Evolutionary conservation across 2,888 invertebrate genomes (phyloP).

Genomic region (Hydroisotoma schaefferi): DNA sequence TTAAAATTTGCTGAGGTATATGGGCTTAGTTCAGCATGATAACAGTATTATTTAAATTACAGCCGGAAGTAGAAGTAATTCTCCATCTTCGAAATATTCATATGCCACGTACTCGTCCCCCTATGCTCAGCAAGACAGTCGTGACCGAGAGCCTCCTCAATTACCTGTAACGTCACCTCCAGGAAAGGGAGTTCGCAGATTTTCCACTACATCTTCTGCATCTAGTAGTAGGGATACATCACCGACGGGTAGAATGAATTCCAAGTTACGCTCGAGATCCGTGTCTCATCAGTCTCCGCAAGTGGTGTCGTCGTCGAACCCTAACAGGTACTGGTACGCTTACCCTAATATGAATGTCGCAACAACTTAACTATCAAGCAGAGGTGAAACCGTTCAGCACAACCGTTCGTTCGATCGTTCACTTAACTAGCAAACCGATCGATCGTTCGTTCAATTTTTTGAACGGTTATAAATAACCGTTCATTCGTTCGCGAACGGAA

Average conservation of each 20-base stretch:
- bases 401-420: no score
- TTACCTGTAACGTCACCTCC: slow-evolving; percentile 34
- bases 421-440: no score
- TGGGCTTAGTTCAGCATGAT: background rate
- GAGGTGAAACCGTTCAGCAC: no score
- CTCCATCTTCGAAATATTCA: slow-evolving; percentile 80
- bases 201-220: slow-evolving; percentile 46
- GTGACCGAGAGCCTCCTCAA: slow-evolving; percentile 27
- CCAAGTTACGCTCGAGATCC: slow-evolving; percentile 47
- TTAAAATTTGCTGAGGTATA: background rate
- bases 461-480: no score
- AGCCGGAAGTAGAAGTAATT: slow-evolving; percentile 91
- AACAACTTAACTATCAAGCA: background rate
- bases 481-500: no score
- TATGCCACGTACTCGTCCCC: slow-evolving; percentile 62
- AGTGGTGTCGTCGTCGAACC: slow-evolving; percentile 25
- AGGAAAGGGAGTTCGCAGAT: slow-evolving; percentile 38
- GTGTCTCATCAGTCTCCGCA: slow-evolving; percentile 48
- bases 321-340: slow-evolving; percentile 25
- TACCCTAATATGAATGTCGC: no score
- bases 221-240: slow-evolving; percentile 48
- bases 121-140: slow-evolving; percentile 39
- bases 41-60: slow-evolving; percentile 46
- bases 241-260: slow-evolving; percentile 42
- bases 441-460: background rate